Base-by-base conservation (phyloP, 2,113 vertebrate genomes). In the Catagonus wagneri region DNA sequence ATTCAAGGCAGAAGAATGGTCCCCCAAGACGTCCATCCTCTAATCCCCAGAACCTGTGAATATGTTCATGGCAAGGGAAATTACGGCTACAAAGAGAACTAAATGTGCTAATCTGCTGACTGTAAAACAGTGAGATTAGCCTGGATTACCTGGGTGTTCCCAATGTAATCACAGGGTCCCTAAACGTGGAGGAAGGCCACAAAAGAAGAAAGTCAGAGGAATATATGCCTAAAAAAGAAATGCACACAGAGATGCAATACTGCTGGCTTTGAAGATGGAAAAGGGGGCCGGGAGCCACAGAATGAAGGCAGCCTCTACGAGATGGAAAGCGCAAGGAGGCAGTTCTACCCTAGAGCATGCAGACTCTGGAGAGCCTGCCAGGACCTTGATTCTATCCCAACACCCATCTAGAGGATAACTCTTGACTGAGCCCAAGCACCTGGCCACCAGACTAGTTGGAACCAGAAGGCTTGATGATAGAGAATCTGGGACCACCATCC, bases 1-100 rank as follows among this genome's bases (percentile, higher is more conserved):
- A 96, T 50, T 80, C 52, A 76, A 96, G 68, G 29, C 32, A 87
- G 71, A 92, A 74, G 83, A 84, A 92, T 36, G 5, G 27, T 52
- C 23, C 32, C 81, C 89, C 17, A 25, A 54, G 14, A 86, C 29
- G 29, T 79, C 39, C 10, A 74, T 19, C 34, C 78, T 15, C 32
- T 66, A 81, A 94, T 94, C 56, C 56, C 93, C 11, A 20, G 34
- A 71, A 80, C 66, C 90, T 65, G 10, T 69, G 65, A n/a, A 22
- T 63, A 36, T 39, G 44, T 95, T 90, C 54, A 36, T 9, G 16
- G 56, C 72, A 54, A 76, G n/a, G 44, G 54, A 50, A 90, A 44
- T 65, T 16, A 65, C 69, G 75, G 12, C 32, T 27, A 85, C 7
- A 50, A 44, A 50, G 29, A 7, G 16, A 88, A 83, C 81, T n/a